Percentiles rank a stretch among this genome's conserved stretches.
phyloP scores from a whole-genome alignment of 2,888 invertebrate genomes.

The Suillia variegata region DNA sequence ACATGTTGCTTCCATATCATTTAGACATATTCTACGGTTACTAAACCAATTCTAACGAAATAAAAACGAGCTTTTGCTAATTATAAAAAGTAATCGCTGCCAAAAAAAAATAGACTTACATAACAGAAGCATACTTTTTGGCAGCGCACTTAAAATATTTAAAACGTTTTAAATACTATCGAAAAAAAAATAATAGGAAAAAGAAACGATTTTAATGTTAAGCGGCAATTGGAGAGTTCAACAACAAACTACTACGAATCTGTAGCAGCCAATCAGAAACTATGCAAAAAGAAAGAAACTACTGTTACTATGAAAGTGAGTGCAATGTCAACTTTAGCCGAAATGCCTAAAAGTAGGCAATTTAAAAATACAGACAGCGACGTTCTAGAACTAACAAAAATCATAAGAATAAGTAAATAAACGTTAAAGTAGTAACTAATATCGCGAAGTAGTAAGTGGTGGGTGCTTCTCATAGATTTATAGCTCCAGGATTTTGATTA shows the following conservation, averaged over 20 bases:
- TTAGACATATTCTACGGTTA: not conserved
- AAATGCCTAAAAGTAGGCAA: constrained; percentile 22
- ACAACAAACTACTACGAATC: too few species aligned
- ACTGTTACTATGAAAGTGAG: not conserved
- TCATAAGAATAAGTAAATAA: too few species aligned
- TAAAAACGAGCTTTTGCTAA: not conserved
- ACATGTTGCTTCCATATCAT: constrained; percentile 10
- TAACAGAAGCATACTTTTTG: constrained; percentile 7
- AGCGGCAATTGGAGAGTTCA: not conserved
- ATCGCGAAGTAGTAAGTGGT: too few species aligned
- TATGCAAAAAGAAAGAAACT: not conserved
- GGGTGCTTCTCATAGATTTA: too few species aligned
- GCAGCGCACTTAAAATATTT: not conserved
- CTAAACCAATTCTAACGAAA: not conserved
- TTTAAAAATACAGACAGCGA: constrained; percentile 3
- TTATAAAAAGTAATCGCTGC: not conserved
- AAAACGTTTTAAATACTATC: too few species aligned
- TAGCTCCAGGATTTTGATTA: too few species aligned
- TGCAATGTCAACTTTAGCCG: not conserved
- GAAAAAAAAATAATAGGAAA: too few species aligned
- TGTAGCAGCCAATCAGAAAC: not conserved
- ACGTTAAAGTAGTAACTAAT: too few species aligned
- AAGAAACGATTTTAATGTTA: not conserved
- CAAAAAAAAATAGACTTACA: not conserved
- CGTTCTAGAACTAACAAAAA: too few species aligned